These are phyloP conservation scores for Lasioglossum oenotherae DNA, from an alignment of 2,888 invertebrate genomes.

Conservation along the genomic window DNA sequence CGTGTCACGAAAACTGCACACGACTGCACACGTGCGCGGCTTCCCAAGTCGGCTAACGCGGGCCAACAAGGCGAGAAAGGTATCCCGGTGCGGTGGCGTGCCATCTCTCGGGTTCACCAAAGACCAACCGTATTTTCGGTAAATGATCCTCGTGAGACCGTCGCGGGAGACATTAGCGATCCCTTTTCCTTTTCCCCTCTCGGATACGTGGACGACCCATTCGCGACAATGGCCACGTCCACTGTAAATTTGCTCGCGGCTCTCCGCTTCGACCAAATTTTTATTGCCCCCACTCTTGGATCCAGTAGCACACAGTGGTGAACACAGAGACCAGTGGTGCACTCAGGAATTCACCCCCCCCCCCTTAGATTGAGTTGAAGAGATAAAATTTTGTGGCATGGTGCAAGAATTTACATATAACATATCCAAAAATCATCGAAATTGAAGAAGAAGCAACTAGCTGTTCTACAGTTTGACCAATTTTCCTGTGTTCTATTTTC, in stretches of 20 bases:
- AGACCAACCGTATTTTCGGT: constrained; percentile 30
- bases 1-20: constrained; percentile 61
- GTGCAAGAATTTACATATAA: too few relatives aligned
- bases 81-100: constrained; percentile 24
- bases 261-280: background rate
- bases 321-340: background rate
- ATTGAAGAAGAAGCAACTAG: too few relatives aligned
- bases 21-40: constrained; percentile 64
- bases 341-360: too few relatives aligned
- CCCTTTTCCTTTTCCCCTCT: background rate
- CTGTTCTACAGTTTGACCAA: too few relatives aligned
- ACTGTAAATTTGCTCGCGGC: background rate
- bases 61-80: constrained; percentile 29
- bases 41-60: constrained; percentile 45
- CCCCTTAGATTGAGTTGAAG: too few relatives aligned
- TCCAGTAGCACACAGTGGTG: background rate
- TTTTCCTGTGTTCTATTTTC: too few relatives aligned
- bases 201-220: background rate
- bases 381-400: too few relatives aligned
- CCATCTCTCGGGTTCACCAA: constrained; percentile 25
- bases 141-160: constrained; percentile 50
- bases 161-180: constrained; percentile 43
- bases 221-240: constrained; percentile 7
- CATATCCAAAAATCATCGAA: too few relatives aligned
- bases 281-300: background rate